Evolutionary conservation across 2,888 invertebrate genomes (phyloP), one percentile per base, ranked within the genome.

Genomic region (Tipula confusa): DNA sequence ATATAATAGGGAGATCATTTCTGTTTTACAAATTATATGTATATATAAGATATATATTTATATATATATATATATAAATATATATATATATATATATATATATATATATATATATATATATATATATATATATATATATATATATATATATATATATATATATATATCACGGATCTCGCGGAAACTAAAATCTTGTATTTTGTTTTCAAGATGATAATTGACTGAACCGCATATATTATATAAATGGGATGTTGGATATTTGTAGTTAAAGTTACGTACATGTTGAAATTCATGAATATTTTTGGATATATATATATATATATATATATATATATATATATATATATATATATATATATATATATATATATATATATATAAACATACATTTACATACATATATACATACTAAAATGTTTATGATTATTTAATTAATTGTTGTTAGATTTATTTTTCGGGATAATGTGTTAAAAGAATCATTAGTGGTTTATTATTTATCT

Each of bases 381-480:
- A n/a, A n/a, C n/a, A n/a, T n/a, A n/a, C n/a, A n/a, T n/a, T n/a
- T n/a, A n/a, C n/a, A n/a, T n/a, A n/a, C n/a, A n/a, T n/a, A n/a
- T n/a, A n/a, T n/a, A n/a, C n/a, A n/a, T n/a, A n/a, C n/a, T 9
- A 24, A 64, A 64, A 64, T 64, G 64, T 24, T 64, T 24, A 24
- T 64, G 64, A 64, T 64, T 24, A 24, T 64, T 64, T 64, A 64
- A 24, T 24, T 64, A 13, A 64, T 64, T 64, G 24, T 24, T 64
- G 11, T 64, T 64, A 48, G 18, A 24, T 24, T 24, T 4, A n/a
- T 43, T 43, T 64, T 64, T 64, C 9, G 64, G 64, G 11, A 11
- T 64, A 64, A 64, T 9, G 64, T 64, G 64, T 64, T 64, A 64
- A 64, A 64, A 64, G 64, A 64, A 64, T 64, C 64, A 64, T 64